Conservation (phyloP, 2,113 vertebrate species). For the Corvus hawaiiensis region DNA sequence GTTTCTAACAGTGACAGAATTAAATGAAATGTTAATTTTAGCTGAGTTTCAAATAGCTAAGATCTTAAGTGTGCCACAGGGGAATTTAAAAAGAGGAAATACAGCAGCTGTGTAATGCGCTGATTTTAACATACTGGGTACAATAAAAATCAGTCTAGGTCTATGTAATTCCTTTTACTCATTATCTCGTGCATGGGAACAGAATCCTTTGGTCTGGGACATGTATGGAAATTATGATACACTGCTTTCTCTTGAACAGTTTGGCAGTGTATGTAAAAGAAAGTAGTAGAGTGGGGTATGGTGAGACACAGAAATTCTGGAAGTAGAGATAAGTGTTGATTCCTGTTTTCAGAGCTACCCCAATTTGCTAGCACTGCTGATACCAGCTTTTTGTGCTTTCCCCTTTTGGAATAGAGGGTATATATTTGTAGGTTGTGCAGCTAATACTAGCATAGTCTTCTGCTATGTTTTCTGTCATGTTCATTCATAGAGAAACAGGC, state of each 20-base stretch:
- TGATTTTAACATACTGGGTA: background rate
- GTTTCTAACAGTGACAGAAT: background rate
- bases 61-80: background rate
- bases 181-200: background rate
- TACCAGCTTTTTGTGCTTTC: background rate
- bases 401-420: background rate
- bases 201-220: background rate
- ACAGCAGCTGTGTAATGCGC: background rate
- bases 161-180: background rate
- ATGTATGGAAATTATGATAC: background rate
- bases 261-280: background rate
- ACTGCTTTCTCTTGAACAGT: background rate
- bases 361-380: background rate
- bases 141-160: background rate
- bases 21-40: slow-evolving; percentile 1
- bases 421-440: background rate
- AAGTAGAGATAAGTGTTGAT: background rate
- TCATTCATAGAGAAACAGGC: background rate
- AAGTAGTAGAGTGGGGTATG: background rate
- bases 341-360: background rate
- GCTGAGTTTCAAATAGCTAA: background rate
- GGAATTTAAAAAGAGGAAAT: background rate
- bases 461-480: background rate
- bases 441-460: background rate
- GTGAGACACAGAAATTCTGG: background rate